A percentile compares a stretch with the other conserved stretches of the same genome.
phyloP scores from a whole-genome alignment of 2,113 vertebrate species.

The Girardinichthys multiradiatus region DNA sequence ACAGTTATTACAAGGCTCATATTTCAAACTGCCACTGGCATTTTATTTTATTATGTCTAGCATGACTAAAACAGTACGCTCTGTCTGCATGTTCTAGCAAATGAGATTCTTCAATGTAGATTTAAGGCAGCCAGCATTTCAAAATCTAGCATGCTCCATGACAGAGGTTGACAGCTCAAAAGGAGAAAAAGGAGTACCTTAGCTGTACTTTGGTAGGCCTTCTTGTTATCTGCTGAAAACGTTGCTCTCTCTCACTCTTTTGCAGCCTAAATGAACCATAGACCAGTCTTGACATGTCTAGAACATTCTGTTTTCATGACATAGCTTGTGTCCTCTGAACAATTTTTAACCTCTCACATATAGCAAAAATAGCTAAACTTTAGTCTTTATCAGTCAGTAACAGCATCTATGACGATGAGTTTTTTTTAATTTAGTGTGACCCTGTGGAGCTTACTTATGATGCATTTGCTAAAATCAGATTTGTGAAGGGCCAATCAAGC shows the following conservation, averaged over 20 bases:
- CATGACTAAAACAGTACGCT: no score
- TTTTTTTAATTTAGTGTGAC: not conserved
- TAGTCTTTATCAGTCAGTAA: not conserved
- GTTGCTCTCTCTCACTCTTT: not conserved
- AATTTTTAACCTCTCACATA: not conserved
- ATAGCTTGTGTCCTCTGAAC: not conserved
- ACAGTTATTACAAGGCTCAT: not conserved
- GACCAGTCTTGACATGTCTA: not conserved
- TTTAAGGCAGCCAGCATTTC: no score
- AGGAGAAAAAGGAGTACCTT: not conserved
- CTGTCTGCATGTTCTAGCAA: not conserved
- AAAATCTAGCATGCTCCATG: no score
- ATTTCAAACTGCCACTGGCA: not conserved
- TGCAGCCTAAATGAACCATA: not conserved
- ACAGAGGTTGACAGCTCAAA: no score
- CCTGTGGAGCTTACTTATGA: not conserved
- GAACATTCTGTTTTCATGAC: not conserved
- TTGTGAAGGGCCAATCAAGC: not conserved
- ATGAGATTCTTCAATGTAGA: not conserved
- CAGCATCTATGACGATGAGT: no score
- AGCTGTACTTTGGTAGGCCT: not conserved
- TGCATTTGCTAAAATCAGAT: not conserved
- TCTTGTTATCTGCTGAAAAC: not conserved
- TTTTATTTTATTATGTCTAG: not conserved
- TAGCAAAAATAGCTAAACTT: not conserved